Percentiles rank a stretch among this genome's conserved stretches.
Conservation (phyloP, 2,113 vertebrate genomes). For the Solea senegalensis region DNA sequence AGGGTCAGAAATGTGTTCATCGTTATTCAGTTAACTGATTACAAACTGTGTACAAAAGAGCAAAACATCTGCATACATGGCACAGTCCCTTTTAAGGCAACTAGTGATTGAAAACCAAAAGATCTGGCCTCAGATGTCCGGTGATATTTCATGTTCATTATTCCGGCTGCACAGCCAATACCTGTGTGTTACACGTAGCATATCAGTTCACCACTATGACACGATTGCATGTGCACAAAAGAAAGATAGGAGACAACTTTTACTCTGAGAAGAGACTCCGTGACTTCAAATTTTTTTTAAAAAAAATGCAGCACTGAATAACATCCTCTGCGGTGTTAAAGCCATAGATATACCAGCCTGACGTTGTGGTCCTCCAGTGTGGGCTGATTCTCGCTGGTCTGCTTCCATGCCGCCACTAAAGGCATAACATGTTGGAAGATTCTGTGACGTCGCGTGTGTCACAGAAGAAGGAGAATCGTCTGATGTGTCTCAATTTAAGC, state of each 20-base stretch:
- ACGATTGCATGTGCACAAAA: slow-evolving; percentile 11
- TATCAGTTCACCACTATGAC: slow-evolving; percentile 1
- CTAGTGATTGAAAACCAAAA: slow-evolving; percentile 38
- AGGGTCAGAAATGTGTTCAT: slow-evolving; percentile 1
- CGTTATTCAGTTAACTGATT: slow-evolving; percentile 14
- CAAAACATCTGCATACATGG: slow-evolving; percentile 28
- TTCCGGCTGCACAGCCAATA: slow-evolving; percentile 31
- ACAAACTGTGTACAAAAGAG: neutral
- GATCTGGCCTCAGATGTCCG: slow-evolving; percentile 21
- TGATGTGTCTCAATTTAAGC: neutral
- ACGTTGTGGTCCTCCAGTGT: neutral
- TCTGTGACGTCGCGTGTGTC: slow-evolving; percentile 2
- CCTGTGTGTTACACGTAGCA: neutral
- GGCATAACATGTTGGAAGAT: neutral
- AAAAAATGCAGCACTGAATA: neutral
- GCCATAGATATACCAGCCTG: neutral
- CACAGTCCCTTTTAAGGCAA: slow-evolving; percentile 60
- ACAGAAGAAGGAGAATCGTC: slow-evolving; percentile 1
- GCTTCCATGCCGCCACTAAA: neutral
- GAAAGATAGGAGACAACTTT: neutral
- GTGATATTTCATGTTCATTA: neutral
- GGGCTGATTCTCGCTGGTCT: neutral
- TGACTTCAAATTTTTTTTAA: neutral
- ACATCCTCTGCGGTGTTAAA: slow-evolving; percentile 40
- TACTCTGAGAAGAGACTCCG: neutral